Conservation (phyloP, 2,113 vertebrate genomes). For the Ia io region DNA sequence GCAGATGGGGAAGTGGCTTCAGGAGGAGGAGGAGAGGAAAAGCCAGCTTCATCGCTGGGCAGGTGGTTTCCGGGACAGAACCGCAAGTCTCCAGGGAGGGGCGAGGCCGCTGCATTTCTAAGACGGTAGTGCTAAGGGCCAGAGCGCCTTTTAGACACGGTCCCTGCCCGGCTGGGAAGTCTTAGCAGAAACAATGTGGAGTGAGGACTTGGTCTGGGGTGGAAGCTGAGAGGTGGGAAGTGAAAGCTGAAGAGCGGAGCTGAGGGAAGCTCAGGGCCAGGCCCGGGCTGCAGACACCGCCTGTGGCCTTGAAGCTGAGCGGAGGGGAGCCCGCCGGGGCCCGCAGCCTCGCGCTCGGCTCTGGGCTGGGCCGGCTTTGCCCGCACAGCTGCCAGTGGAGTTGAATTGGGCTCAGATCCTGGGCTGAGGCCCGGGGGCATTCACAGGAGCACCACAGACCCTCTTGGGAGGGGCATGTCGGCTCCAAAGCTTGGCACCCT, state of each 20-base stretch:
- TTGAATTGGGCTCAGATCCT: not conserved
- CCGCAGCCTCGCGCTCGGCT: accelerated
- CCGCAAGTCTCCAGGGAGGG: not conserved
- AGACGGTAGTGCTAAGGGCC: not conserved
- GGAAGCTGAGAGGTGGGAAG: not conserved
- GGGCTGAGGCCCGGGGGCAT: not conserved
- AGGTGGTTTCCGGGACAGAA: not conserved
- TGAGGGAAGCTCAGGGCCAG: not conserved
- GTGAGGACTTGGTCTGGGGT: not conserved
- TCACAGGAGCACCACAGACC: not conserved
- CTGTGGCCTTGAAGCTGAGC: not conserved
- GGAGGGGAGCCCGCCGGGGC: accelerated
- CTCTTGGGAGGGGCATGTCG: accelerated
- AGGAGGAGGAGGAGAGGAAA: not conserved
- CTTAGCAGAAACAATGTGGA: not conserved
- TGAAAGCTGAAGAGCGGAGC: not conserved
- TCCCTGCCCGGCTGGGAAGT: not conserved
- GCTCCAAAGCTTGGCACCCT: not conserved
- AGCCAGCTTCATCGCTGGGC: accelerated
- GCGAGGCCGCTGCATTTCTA: not conserved
- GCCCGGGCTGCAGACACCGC: not conserved
- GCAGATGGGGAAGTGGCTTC: not conserved
- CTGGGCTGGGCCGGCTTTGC: not conserved
- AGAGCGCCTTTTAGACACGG: not conserved
- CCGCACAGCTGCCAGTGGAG: accelerated